Evolutionary conservation across 35 echinoderm and acorn worm genomes (phyloP).

Genomic region (Eucidaris tribuloides): DNA sequence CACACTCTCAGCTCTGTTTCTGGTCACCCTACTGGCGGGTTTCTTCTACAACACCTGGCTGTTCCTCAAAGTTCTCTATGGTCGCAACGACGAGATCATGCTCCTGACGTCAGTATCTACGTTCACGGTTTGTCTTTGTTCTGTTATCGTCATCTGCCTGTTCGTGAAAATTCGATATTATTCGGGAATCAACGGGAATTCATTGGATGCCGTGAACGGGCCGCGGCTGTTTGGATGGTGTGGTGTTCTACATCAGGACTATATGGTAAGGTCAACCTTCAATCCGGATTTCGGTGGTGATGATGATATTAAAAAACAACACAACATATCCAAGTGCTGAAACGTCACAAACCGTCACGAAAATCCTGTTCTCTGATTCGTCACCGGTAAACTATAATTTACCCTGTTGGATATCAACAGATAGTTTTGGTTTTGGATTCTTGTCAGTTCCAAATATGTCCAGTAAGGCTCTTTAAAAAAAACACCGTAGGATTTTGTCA

Average conservation of each 20-base stretch:
- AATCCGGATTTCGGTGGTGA: too few species aligned
- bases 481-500: too few species aligned
- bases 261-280: slow-evolving; percentile 5
- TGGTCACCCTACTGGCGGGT: not conserved
- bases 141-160: slow-evolving; percentile 6
- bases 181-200: not conserved
- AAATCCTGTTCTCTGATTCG: too few species aligned
- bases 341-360: too few species aligned
- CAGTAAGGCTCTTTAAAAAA: too few species aligned
- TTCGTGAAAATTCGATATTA: not conserved
- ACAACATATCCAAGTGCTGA: too few species aligned
- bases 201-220: not conserved
- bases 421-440: too few species aligned
- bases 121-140: not conserved
- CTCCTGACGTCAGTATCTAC: slow-evolving; percentile 14
- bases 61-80: not conserved
- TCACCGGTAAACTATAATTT: too few species aligned
- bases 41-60: not conserved
- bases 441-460: too few species aligned
- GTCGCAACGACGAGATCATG: not conserved
- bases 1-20: not conserved
- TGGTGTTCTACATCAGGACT: slow-evolving; percentile 27
- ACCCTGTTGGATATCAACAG: too few species aligned
- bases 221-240: not conserved
- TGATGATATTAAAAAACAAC: too few species aligned